These are phyloP conservation scores for Volucella zonaria DNA, from an alignment of 2,888 invertebrate genomes.

Conservation along the genomic window DNA sequence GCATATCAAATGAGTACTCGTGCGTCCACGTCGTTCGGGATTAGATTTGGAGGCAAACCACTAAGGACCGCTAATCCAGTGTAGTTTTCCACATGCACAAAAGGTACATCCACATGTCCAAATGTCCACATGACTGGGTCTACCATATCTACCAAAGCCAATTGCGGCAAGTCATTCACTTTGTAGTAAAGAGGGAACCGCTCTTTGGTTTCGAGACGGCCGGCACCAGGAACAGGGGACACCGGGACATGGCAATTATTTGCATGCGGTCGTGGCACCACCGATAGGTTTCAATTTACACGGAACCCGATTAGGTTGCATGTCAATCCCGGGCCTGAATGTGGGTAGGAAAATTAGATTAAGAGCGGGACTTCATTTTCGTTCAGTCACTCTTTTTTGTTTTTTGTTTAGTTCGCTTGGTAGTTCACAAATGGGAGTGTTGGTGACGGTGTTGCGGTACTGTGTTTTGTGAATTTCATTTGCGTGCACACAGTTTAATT, in stretches of 20 bases:
- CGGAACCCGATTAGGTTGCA: slow-evolving; percentile 52
- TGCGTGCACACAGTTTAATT: slow-evolving; percentile 34
- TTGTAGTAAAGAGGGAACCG: too few species aligned
- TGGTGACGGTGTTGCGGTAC: background rate
- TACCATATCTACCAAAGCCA: too few species aligned
- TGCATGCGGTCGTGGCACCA: slow-evolving; percentile 22
- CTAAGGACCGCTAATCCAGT: slow-evolving; percentile 36
- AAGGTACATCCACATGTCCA: background rate
- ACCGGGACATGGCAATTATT: slow-evolving; percentile 24
- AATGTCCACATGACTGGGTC: slow-evolving; percentile 19
- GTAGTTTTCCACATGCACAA: slow-evolving; percentile 24
- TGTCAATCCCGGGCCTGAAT: slow-evolving; percentile 27
- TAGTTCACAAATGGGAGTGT: too few species aligned
- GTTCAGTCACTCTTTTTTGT: too few species aligned
- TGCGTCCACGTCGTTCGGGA: slow-evolving; percentile 11
- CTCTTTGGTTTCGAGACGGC: too few species aligned
- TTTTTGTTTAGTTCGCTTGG: too few species aligned
- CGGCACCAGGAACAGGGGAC: too few species aligned
- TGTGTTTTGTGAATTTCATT: slow-evolving; percentile 36
- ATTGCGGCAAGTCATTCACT: too few species aligned
- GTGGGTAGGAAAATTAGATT: slow-evolving; percentile 62
- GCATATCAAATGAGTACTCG: background rate
- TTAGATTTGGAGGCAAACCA: slow-evolving; percentile 35
- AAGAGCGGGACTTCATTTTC: slow-evolving; percentile 23
- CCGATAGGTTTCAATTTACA: slow-evolving; percentile 47